Conservation (phyloP, 2,888 invertebrate genomes). For the Hirtodrosophila duncani region DNA sequence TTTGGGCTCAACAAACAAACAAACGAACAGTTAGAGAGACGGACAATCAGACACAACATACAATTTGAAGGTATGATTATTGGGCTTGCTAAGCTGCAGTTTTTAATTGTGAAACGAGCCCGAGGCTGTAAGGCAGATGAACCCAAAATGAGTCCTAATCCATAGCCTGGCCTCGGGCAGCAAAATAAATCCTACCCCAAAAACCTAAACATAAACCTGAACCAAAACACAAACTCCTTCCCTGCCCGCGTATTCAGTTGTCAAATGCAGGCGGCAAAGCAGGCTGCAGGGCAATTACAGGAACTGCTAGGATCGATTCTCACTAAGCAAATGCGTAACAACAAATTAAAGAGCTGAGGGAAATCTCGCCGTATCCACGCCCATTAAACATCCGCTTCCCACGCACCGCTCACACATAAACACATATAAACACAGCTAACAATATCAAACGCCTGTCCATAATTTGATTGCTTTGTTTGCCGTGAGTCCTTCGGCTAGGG, state of each 20-base stretch:
- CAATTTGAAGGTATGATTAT: conserved; percentile 21
- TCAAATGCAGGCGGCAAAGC: conserved; percentile 54
- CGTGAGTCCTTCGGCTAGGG: background rate
- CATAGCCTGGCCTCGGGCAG: conserved; percentile 26
- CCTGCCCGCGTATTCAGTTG: conserved; percentile 24
- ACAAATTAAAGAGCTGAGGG: conserved; percentile 32
- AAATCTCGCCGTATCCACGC: conserved; percentile 44
- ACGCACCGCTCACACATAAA: too few relatives aligned
- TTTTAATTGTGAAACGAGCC: conserved; percentile 63
- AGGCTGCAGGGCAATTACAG: conserved; percentile 51
- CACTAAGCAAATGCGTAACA: conserved; percentile 26
- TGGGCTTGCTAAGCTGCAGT: conserved; percentile 42
- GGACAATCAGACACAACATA: conserved; percentile 2
- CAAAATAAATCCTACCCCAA: conserved; percentile 1
- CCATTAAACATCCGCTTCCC: conserved; percentile 34
- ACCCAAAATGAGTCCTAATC: conserved; percentile 36
- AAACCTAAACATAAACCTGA: background rate
- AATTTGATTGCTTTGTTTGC: conserved; percentile 66
- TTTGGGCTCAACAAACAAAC: conserved; percentile 40
- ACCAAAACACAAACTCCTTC: background rate
- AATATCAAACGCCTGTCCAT: conserved; percentile 36
- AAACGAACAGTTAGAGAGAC: conserved; percentile 2
- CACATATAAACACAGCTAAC: too few relatives aligned
- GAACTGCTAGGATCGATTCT: conserved; percentile 17
- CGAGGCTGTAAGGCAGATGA: conserved; percentile 15